Percentiles rank a stretch among this genome's conserved stretches.
Conservation (phyloP, 2,797 vertebrate species). For the Limnodromus scolopaceus region DNA sequence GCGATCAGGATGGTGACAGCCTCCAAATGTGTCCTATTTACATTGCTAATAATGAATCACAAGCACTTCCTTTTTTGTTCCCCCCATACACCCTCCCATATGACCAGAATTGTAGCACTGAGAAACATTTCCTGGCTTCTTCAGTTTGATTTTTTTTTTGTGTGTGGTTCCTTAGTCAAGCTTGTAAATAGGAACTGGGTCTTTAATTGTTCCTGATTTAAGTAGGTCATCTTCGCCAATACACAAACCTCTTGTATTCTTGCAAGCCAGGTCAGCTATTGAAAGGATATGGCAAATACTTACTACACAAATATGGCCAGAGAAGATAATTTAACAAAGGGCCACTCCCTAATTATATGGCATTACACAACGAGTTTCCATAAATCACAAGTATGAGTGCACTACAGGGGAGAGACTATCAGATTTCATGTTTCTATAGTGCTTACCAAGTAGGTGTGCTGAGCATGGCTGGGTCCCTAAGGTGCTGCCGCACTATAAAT, state of each 20-base stretch:
- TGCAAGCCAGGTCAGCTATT: conserved; percentile 13
- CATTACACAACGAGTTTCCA: not conserved
- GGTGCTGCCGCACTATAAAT: conserved; percentile 36
- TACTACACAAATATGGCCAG: not conserved
- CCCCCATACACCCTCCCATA: not conserved
- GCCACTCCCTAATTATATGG: not conserved
- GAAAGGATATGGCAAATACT: not conserved
- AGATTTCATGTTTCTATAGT: not conserved
- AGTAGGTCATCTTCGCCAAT: conserved; percentile 42
- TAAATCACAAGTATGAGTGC: not conserved
- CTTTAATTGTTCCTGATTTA: conserved; percentile 62
- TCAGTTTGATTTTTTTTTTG: not conserved
- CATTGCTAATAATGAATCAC: conserved; percentile 60
- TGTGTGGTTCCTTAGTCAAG: not conserved
- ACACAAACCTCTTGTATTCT: not conserved
- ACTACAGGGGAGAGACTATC: not conserved
- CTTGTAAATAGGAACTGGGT: conserved; percentile 11
- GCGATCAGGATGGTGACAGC: conserved; percentile 43
- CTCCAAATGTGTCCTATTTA: conserved; percentile 65
- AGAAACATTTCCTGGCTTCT: conserved; percentile 13
- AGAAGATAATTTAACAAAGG: conserved; percentile 1
- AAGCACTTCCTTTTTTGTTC: not conserved
- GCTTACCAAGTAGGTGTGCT: conserved; percentile 4
- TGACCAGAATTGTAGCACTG: conserved; percentile 23
- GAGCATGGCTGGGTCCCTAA: not conserved